Evolutionary conservation across 1,140 invertebrate species (phyloP).

Genomic region (Drosophila takahashii): DNA sequence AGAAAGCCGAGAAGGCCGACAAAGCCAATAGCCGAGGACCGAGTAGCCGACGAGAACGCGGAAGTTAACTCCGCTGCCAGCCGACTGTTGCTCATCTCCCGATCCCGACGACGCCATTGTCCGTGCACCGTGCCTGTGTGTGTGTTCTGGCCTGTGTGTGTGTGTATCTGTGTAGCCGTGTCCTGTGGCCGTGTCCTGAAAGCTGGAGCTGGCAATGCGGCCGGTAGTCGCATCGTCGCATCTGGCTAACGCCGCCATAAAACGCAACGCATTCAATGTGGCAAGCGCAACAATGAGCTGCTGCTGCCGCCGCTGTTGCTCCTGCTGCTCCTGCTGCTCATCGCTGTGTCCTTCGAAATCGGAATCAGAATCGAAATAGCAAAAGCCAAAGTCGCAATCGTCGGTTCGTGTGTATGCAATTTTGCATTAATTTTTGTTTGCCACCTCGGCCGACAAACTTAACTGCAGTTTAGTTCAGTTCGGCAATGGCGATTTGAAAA

Average conservation of each 20-base stretch:
- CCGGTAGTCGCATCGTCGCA: conserved; percentile 81
- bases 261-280: conserved; percentile 83
- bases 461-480: conserved; percentile 69
- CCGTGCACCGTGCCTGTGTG: conserved; percentile 15
- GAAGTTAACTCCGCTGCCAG: conserved; percentile 22
- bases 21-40: background rate
- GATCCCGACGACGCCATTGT: conserved; percentile 53
- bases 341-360: conserved; percentile 29
- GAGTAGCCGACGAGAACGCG: conserved; percentile 38
- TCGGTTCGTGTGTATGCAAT: conserved; percentile 79
- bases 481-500: conserved; percentile 18
- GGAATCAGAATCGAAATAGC: conserved; percentile 4
- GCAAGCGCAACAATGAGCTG: conserved; percentile 82
- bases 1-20: background rate
- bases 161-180: conserved; percentile 20
- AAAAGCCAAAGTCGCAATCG: conserved; percentile 24
- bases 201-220: conserved; percentile 70
- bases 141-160: conserved; percentile 7
- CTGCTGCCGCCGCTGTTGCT: conserved; percentile 40
- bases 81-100: conserved; percentile 78
- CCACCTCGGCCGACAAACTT: conserved; percentile 48
- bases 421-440: conserved; percentile 79
- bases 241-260: conserved; percentile 80
- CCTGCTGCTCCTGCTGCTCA: conserved; percentile 21
- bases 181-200: conserved; percentile 36